phyloP scores from a whole-genome alignment of 2,888 invertebrate genomes.

The Periphyllus acericola region DNA sequence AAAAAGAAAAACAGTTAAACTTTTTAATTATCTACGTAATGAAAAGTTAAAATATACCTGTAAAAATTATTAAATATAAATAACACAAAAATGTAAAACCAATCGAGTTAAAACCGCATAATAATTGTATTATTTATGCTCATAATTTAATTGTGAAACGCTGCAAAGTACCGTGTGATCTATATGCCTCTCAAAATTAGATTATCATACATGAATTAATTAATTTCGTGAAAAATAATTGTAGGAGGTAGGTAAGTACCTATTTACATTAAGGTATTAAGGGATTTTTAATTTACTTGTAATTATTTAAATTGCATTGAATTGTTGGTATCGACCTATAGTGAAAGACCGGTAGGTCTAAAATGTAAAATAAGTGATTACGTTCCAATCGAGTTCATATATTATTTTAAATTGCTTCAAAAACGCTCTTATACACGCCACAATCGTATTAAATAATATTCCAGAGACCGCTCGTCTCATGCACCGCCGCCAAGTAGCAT shows the following conservation, averaged over 20 bases:
- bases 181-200: too few relatives aligned
- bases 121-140: too few relatives aligned
- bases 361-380: not conserved
- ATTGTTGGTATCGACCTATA: not conserved
- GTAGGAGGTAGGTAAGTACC: too few relatives aligned
- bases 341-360: not conserved
- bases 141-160: too few relatives aligned
- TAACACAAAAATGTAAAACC: too few relatives aligned
- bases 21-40: too few relatives aligned
- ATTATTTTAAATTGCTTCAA: not conserved
- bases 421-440: not conserved
- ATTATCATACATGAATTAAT: too few relatives aligned
- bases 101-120: too few relatives aligned
- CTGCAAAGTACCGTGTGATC: too few relatives aligned
- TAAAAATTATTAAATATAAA: too few relatives aligned
- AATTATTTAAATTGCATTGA: not conserved
- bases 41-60: too few relatives aligned
- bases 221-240: too few relatives aligned
- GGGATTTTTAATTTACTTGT: not conserved
- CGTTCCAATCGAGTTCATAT: not conserved
- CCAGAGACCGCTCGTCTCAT: not conserved
- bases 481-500: not conserved
- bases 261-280: not conserved
- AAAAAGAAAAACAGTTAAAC: not conserved
- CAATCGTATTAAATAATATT: not conserved